Evolutionary conservation across 2,888 invertebrate genomes (phyloP).

Genomic region (Entomobrya multifasciata): DNA sequence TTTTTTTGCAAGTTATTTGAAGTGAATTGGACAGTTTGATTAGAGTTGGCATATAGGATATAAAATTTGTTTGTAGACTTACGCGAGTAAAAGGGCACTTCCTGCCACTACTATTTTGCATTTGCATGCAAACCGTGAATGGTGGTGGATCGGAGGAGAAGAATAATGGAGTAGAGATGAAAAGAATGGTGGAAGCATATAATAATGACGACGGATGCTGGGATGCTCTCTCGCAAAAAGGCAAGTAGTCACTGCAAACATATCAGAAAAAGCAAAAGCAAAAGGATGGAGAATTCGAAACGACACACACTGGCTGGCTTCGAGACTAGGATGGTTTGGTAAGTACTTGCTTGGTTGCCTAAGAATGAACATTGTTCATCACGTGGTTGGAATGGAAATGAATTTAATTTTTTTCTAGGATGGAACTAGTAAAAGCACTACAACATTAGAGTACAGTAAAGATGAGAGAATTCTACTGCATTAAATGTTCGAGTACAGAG

Average conservation of each 20-base stretch:
- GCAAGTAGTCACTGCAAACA: slow-evolving; percentile 3
- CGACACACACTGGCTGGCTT: no score
- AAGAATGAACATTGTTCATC: slow-evolving; percentile 24
- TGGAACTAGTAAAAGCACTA: no score
- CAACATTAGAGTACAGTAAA: no score
- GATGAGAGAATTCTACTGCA: no score
- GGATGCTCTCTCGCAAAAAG: no score
- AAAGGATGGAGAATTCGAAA: no score
- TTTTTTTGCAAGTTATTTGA: not conserved
- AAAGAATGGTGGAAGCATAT: not conserved
- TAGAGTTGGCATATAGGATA: no score
- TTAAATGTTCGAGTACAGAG: no score
- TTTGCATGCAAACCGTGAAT: slow-evolving; percentile 50
- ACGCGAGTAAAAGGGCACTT: no score
- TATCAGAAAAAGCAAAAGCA: no score
- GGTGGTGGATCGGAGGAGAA: not conserved
- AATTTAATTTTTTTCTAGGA: slow-evolving; percentile 43
- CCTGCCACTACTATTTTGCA: not conserved
- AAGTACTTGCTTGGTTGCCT: slow-evolving; percentile 32
- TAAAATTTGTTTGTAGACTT: no score
- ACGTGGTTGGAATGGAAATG: slow-evolving; percentile 61
- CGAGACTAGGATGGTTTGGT: not conserved
- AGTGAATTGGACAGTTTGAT: slow-evolving; percentile 26
- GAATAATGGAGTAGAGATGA: slow-evolving; percentile 22
- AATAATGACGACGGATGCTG: no score